Evolutionary conservation across 2,113 vertebrate genomes (phyloP), one percentile per base, ranked within the genome.

Genomic region (Leucopsar rothschildi): DNA sequence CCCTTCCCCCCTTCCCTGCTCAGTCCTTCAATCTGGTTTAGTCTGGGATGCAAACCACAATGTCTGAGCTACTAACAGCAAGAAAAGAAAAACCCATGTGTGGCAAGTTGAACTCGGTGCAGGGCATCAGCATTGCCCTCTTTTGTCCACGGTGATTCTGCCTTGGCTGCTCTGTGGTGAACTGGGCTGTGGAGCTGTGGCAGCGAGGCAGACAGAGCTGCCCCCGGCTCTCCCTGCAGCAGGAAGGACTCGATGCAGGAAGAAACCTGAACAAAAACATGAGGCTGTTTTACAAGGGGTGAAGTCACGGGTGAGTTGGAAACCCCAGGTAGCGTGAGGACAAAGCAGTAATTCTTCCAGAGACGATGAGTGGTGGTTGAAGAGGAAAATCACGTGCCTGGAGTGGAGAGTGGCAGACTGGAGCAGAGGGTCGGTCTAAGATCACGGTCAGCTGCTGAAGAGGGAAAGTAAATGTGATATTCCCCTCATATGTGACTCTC

Each of bases 21-120:
- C 92, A 97, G 81, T 95, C 91, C 79, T 97, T 96, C 97, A 91
- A 56, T 97, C 94, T 95, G 97, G 97, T 97, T 97, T 97, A 94
- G 93, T 95, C 94, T 88, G 95, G 93, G 95, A 93, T 89, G 96
- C 70, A 95, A 94, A 97, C 91, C 72, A 92, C 90, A 92, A 33
- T 4, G 88, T 97, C 96, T 92, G 96, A 95, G 92, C 96, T 96
- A 97, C 88, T 96, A 97, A 96, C 92, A 97, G 96, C 93, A 91
- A 96, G 96, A 95, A 95, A 94, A 77, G 63, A 60, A 91, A 93
- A 87, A 56, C 86, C 15, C 2, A 72, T 40, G 25, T 17, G 65
- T 63, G 82, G 85, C 91, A 69, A 97, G 92, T 29, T 40, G 92
- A 95, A 85, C 56, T 94, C 79, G 8, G 79, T 59, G 70, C 57